Base-by-base conservation (phyloP, 2,113 vertebrate species). In the Elephantulus edwardii region DNA sequence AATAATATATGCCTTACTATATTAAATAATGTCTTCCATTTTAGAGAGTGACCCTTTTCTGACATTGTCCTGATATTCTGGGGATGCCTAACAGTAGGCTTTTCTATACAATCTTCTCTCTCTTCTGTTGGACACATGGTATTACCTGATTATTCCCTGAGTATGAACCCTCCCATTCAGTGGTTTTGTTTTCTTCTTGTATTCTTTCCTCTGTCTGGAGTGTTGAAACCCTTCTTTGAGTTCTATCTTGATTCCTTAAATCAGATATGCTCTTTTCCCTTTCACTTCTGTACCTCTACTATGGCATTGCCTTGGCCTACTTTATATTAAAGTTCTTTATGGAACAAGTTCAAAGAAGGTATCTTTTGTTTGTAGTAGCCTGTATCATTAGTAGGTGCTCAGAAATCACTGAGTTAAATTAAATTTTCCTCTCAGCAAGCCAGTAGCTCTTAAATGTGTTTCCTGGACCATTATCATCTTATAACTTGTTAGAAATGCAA, bases 31-130 rank as follows among this genome's bases (percentile, higher is more conserved):
- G 33, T 93, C 75, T 91, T 95, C 90, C 92, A 77, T 89, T 95
- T 91, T 60, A 86, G 89, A 94, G 66, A 66, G 62, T 93, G 89
- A 88, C 83, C 79, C 88, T 90, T 88, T 92, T 92, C 90, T 88
- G 91, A 86, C 71, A 75, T 94, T 90, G 76, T 24, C 81, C 90
- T 92, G 91, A 91, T 72, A 64, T 89, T 91, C 77, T 91, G 66
- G 84, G 92, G 81, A 60, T 92, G 19, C 40, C 38, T 14, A 60
- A 44, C 14, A 4, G 79, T 90, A 90, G 93, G 87, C 81, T 50
- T 83, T 12, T 52, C 64, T 88, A 26, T 71, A 33, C 56, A 46
- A 1, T 58, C 81, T 33, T 48, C 62, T 64, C 1, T 86, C 13
- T 71, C 68, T 66, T 44, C 17, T 75, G 16, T n/a, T 14, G n/a